A percentile compares a stretch with the other conserved stretches of the same genome.
These are phyloP conservation scores for Trichogramma evanescens DNA, from an alignment of 2,888 invertebrate genomes.

Conservation along the genomic window DNA sequence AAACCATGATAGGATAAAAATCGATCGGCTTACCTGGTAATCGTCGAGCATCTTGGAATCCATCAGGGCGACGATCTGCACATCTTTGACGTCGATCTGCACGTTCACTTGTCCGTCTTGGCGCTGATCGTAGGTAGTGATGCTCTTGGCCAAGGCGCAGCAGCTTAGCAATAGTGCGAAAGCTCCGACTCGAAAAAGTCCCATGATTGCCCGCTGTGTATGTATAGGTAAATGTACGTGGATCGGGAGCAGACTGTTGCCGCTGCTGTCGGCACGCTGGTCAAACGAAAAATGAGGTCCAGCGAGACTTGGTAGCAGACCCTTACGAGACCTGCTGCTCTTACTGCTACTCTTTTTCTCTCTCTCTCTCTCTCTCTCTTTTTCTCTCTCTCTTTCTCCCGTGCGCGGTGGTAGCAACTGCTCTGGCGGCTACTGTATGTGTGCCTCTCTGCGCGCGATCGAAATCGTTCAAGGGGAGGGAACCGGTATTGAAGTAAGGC, in stretches of 20 bases:
- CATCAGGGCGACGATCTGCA: constrained; percentile 65
- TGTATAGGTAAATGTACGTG: too few species aligned
- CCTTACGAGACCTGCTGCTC: too few species aligned
- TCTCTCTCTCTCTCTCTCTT: too few species aligned
- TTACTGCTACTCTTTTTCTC: too few species aligned
- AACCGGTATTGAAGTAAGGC: constrained; percentile 14
- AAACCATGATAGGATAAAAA: neutral
- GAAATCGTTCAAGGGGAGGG: neutral
- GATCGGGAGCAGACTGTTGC: neutral
- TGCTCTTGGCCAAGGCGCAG: neutral
- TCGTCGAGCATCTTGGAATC: constrained; percentile 55
- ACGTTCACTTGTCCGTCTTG: constrained; percentile 75
- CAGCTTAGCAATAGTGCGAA: too few species aligned
- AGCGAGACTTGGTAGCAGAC: neutral
- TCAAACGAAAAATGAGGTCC: constrained; percentile 16
- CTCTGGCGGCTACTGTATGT: too few species aligned
- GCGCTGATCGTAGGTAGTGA: constrained; percentile 56
- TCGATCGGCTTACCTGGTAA: constrained; percentile 51
- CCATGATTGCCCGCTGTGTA: too few species aligned
- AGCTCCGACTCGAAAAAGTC: too few species aligned
- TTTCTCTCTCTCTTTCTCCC: too few species aligned
- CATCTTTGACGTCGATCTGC: constrained; percentile 70
- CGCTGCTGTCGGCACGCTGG: neutral
- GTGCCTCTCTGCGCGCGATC: too few species aligned
- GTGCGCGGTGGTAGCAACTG: too few species aligned